These are phyloP conservation scores for Climacteris rufus DNA, from an alignment of 2,113 vertebrate genomes.

Conservation along the genomic window DNA sequence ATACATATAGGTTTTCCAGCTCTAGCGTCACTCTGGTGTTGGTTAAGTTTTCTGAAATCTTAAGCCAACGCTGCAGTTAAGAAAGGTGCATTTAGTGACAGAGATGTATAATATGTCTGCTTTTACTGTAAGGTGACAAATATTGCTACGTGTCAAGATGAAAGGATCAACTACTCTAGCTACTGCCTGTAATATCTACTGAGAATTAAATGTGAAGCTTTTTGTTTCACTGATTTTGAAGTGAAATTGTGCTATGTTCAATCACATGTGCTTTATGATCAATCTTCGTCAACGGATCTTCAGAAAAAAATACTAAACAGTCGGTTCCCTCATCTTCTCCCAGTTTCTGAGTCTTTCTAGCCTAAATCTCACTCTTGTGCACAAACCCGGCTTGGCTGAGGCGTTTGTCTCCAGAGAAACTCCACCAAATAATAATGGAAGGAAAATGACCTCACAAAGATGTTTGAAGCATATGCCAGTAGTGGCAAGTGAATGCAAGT, in stretches of 20 bases:
- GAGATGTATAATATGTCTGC: background rate
- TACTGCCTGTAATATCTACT: background rate
- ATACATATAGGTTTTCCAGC: background rate
- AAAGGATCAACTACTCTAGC: background rate
- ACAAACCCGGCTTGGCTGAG: background rate
- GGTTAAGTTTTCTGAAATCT: background rate
- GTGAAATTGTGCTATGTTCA: background rate
- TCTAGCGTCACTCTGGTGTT: background rate
- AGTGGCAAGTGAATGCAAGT: slow-evolving; percentile 3
- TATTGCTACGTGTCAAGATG: background rate
- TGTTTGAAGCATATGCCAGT: slow-evolving; percentile 30
- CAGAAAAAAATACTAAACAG: background rate
- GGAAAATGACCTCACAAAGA: slow-evolving; percentile 7
- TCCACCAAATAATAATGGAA: background rate
- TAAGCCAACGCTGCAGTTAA: background rate
- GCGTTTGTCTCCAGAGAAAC: slow-evolving; percentile 13
- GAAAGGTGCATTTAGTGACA: background rate
- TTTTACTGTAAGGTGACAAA: background rate
- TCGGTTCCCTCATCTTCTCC: background rate
- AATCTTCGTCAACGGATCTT: background rate
- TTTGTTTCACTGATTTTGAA: background rate
- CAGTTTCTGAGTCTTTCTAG: background rate
- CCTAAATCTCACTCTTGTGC: background rate
- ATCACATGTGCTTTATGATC: background rate
- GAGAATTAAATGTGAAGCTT: background rate